These are phyloP conservation scores for Cryptocheilus praepositus DNA, from an alignment of 2,888 invertebrate genomes.

Conservation along the genomic window DNA sequence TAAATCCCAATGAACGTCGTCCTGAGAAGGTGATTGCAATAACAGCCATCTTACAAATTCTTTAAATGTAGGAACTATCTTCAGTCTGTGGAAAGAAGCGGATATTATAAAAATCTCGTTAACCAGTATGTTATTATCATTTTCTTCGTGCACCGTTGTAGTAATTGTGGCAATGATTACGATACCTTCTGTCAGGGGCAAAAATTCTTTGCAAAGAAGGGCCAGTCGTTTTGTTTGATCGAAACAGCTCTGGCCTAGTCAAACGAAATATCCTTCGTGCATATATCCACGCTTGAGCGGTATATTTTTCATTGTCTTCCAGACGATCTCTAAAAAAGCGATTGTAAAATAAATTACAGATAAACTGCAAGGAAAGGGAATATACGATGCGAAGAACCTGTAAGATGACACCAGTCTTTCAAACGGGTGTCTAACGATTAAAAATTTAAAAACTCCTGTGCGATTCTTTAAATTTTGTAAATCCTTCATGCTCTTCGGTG, in stretches of 20 bases:
- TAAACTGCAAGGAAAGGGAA: too few species aligned
- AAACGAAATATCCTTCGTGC: slow-evolving; percentile 67
- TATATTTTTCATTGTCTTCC: slow-evolving; percentile 70
- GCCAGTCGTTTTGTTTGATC: slow-evolving; percentile 52
- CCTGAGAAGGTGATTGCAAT: slow-evolving; percentile 49
- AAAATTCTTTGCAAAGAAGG: slow-evolving; percentile 62
- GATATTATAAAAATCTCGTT: not conserved
- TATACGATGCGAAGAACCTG: slow-evolving; percentile 58
- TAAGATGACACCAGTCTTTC: slow-evolving; percentile 72
- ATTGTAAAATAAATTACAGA: not conserved
- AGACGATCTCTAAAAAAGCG: slow-evolving; percentile 65
- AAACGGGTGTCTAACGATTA: slow-evolving; percentile 72
- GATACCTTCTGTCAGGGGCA: slow-evolving; percentile 60
- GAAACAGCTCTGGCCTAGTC: slow-evolving; percentile 69
- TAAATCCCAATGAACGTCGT: slow-evolving; percentile 71
- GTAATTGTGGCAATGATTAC: not conserved
- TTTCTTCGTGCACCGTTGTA: too few species aligned
- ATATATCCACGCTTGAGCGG: slow-evolving; percentile 71
- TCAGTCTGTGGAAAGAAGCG: slow-evolving; percentile 54
- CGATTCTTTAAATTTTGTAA: slow-evolving; percentile 52
- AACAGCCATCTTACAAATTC: slow-evolving; percentile 70
- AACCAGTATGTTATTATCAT: slow-evolving; percentile 4
- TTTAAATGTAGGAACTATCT: slow-evolving; percentile 67
- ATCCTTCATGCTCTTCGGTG: slow-evolving; percentile 48
- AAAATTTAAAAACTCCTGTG: slow-evolving; percentile 62